Evolutionary conservation across 2,888 invertebrate genomes (phyloP).

Genomic region (Spicauda simplicius): DNA sequence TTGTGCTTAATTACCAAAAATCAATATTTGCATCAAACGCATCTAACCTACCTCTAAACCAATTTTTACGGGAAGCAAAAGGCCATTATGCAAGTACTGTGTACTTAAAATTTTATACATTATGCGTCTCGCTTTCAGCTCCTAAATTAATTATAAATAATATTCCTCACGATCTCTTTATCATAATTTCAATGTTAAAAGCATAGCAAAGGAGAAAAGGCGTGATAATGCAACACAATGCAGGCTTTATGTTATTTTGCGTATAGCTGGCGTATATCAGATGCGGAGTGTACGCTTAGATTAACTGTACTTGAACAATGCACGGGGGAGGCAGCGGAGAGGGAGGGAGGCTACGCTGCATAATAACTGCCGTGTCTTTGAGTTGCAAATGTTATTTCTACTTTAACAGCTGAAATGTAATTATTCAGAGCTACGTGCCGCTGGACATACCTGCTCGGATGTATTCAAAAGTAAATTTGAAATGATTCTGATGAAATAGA

Average conservation of each 20-base stretch:
- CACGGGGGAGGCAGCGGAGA: background rate
- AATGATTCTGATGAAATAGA: background rate
- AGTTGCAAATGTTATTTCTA: slow-evolving; percentile 23
- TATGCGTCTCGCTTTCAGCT: background rate
- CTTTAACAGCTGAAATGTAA: slow-evolving; percentile 18
- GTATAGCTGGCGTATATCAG: background rate
- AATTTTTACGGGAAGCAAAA: too few relatives aligned
- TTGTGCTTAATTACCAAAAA: too few relatives aligned
- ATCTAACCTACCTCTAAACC: too few relatives aligned
- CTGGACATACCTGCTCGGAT: background rate
- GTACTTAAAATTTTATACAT: background rate
- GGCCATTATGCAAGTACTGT: background rate
- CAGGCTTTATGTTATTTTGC: background rate
- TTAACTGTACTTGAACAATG: slow-evolving; percentile 12
- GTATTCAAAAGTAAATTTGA: background rate
- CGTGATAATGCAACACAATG: slow-evolving; percentile 9
- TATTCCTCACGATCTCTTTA: background rate
- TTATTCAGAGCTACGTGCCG: slow-evolving; percentile 13
- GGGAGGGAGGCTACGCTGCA: background rate
- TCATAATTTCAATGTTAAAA: background rate
- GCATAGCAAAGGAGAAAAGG: background rate
- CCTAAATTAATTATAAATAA: background rate
- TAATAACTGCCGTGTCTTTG: slow-evolving; percentile 14
- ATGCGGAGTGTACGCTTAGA: background rate
- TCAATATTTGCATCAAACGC: too few relatives aligned